Evolutionary conservation across 2,888 invertebrate species (phyloP), one percentile per base, ranked within the genome.

Genomic region (Phrixothrix hirtus): DNA sequence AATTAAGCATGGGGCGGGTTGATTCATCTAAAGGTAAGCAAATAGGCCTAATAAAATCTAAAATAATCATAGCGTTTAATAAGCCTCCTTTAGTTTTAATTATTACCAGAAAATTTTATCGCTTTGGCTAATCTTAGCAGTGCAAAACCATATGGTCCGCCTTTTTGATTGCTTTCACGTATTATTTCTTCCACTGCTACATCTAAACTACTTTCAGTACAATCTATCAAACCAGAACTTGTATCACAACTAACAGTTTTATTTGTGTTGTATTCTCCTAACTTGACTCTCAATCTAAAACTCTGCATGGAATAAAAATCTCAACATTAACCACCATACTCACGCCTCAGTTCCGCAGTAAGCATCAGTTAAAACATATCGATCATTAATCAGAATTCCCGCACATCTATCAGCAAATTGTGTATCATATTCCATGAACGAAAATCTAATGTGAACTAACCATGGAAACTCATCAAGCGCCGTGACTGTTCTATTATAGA

Each of bases 1-100:
- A 42, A 6, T 31, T 17, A 4, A 25, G 32, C 1, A 21, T 13
- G 9, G 42, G 32, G 12, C 42, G 31, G 4, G 12, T 31, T 3
- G 17, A 7, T 32, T 42, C 12, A 9, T 42, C 25, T 4, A 42
- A n/a, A 4, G 42, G 42, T 12, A 42, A 32, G 29, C 42, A 42
- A 42, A 42, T 42, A 12, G 42, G 42, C 11, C 42, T 15, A 21
- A 42, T 14, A 21, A 32, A 42, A 42, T 42, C 42, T 42, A 25
- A 21, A 42, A 42, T 5, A n/a, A n/a, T n/a, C n/a, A n/a, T n/a
- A n/a, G n/a, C n/a, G n/a, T n/a, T n/a, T n/a, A n/a, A n/a, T n/a
- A n/a, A n/a, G n/a, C n/a, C n/a, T n/a, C n/a, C n/a, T n/a, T n/a
- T n/a, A n/a, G n/a, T n/a, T n/a, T n/a, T n/a, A n/a, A n/a, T n/a